phyloP scores from a whole-genome alignment of 2,113 vertebrate genomes.

The Deroptyus accipitrinus region DNA sequence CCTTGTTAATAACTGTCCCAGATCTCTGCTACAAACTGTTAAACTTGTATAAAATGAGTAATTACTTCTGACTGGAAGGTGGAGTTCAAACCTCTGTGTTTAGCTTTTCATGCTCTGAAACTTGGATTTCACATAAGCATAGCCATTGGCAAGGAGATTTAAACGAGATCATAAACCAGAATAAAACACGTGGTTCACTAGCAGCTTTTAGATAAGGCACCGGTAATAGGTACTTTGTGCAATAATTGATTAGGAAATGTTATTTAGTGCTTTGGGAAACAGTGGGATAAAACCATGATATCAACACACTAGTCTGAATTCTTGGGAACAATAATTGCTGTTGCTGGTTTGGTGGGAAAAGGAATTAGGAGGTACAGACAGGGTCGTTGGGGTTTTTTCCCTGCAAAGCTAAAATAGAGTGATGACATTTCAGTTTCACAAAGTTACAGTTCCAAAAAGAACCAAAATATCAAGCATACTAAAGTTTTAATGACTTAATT shows the following conservation, averaged over 20 bases:
- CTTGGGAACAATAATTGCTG: neutral
- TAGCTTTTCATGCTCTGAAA: neutral
- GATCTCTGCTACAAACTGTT: neutral
- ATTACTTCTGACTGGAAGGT: neutral
- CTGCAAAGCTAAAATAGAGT: neutral
- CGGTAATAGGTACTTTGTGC: neutral
- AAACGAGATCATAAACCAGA: neutral
- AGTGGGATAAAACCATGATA: neutral
- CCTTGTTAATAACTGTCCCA: neutral
- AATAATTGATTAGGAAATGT: slow-evolving; percentile 1
- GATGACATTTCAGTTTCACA: neutral
- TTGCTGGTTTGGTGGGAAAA: neutral
- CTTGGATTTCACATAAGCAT: neutral
- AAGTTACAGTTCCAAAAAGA: neutral
- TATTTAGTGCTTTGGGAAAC: neutral
- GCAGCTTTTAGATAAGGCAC: neutral
- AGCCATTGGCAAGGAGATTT: neutral
- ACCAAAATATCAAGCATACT: neutral
- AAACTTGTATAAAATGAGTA: neutral
- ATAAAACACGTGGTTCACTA: neutral
- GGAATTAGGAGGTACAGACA: neutral
- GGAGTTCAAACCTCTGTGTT: neutral
- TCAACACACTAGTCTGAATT: neutral
- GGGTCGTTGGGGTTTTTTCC: neutral
- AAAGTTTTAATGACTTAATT: slow-evolving; percentile 14